A percentile compares a stretch with the other conserved stretches of the same genome.
Evolutionary conservation across 2,113 vertebrate genomes (phyloP).

Genomic region (Panthera leo): DNA sequence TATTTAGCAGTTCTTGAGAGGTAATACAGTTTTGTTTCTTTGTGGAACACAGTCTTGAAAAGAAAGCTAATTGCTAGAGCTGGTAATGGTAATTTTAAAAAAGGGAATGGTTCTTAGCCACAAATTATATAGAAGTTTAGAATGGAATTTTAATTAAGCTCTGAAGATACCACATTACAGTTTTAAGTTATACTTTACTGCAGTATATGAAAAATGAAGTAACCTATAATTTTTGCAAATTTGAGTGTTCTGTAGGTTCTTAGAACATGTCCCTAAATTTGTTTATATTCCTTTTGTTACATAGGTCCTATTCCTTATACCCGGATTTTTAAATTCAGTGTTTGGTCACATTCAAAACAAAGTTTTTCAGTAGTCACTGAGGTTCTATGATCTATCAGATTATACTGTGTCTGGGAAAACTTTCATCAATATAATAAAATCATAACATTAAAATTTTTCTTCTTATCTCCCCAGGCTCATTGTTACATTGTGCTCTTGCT

Average conservation of each 20-base stretch:
- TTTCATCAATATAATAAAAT: constrained; percentile 30
- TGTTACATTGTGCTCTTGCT: constrained; percentile 67
- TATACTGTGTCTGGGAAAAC: neutral
- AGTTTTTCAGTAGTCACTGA: neutral
- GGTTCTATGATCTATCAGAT: neutral
- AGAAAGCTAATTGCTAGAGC: neutral
- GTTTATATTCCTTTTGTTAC: neutral
- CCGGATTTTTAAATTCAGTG: neutral
- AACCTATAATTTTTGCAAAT: constrained; percentile 19
- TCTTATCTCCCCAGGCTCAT: constrained; percentile 21
- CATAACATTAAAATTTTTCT: constrained; percentile 1
- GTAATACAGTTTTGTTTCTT: neutral
- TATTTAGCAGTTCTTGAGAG: neutral
- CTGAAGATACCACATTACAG: neutral
- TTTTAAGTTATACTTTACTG: neutral
- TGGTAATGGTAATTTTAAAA: neutral
- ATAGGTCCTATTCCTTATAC: neutral
- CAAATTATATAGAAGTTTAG: neutral
- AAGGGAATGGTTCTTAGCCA: neutral
- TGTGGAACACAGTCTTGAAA: neutral
- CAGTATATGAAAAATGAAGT: neutral
- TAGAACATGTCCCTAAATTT: neutral
- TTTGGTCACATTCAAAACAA: neutral
- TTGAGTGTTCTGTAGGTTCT: neutral
- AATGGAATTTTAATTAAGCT: neutral